phyloP scores from a whole-genome alignment of 2,888 invertebrate genomes.

The Colostygia pectinataria region DNA sequence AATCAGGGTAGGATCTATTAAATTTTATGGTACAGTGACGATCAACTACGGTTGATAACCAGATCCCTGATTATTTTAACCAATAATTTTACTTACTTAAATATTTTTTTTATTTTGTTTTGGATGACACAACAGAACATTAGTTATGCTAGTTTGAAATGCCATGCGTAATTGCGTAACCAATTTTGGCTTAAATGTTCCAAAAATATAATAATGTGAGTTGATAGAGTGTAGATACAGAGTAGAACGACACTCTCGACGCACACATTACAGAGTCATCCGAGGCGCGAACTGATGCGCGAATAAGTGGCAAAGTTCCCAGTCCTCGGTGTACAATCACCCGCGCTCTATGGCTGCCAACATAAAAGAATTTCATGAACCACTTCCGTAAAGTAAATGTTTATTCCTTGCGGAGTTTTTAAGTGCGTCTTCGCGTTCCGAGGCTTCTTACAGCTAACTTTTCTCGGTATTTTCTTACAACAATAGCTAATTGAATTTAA shows the following conservation, averaged over 20 bases:
- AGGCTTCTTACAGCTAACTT: slow-evolving; percentile 22
- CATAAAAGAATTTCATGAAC: slow-evolving; percentile 40
- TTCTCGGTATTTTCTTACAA: slow-evolving; percentile 20
- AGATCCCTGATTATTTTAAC: no score
- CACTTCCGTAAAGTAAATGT: slow-evolving; percentile 37
- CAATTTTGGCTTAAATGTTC: neutral
- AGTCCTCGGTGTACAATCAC: slow-evolving; percentile 44
- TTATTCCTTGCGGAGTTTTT: slow-evolving; percentile 36
- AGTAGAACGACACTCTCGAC: slow-evolving; percentile 26
- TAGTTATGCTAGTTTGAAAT: no score
- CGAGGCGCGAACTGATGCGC: slow-evolving; percentile 44
- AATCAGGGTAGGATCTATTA: no score
- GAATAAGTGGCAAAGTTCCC: slow-evolving; percentile 54
- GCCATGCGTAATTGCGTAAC: no score
- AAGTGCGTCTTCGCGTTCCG: slow-evolving; percentile 30
- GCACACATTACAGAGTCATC: slow-evolving; percentile 37
- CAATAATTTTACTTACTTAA: no score
- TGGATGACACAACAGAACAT: no score
- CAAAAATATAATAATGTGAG: neutral
- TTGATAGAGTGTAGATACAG: slow-evolving; percentile 20
- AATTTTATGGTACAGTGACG: no score
- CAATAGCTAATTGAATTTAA: slow-evolving; percentile 33
- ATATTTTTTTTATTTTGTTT: no score
- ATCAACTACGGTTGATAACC: no score
- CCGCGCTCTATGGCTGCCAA: slow-evolving; percentile 37